phyloP scores from a whole-genome alignment of 2,888 invertebrate genomes.

The Metacarcinus magister region DNA sequence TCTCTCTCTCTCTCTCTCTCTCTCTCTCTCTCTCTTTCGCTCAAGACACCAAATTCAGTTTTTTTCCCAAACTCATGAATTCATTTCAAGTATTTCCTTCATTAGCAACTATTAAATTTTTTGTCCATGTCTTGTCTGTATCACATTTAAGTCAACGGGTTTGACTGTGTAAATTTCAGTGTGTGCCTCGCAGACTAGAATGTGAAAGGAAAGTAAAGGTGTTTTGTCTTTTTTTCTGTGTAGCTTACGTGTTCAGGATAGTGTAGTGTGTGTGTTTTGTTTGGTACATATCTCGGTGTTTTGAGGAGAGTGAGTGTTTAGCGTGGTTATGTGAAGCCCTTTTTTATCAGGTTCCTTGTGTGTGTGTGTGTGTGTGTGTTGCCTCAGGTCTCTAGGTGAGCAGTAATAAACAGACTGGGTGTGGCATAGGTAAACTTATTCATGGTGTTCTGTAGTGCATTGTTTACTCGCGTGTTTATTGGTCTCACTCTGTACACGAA shows the following conservation, averaged over 20 bases:
- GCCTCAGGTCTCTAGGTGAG: neutral
- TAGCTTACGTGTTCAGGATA: neutral
- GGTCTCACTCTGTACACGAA: too few species aligned
- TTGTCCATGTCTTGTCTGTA: neutral
- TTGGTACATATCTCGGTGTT: neutral
- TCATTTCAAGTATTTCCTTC: neutral
- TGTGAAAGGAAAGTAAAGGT: neutral
- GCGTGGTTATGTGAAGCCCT: neutral
- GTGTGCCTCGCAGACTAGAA: neutral
- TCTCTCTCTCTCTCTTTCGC: too few species aligned
- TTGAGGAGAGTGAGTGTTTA: neutral
- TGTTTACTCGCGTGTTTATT: too few species aligned
- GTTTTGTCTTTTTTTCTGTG: neutral
- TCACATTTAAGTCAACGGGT: neutral
- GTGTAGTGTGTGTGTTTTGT: conserved; percentile 17
- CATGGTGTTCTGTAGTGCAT: neutral
- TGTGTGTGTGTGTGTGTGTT: neutral
- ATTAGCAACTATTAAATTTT: neutral
- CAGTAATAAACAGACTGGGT: neutral
- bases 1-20: too few species aligned
- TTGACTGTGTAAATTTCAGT: neutral
- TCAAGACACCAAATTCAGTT: too few species aligned
- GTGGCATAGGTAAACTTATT: neutral
- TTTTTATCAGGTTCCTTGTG: neutral
- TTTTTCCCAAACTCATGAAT: neutral